phyloP scores from a whole-genome alignment of 2,888 invertebrate species.

The Leptinotarsa juncta region DNA sequence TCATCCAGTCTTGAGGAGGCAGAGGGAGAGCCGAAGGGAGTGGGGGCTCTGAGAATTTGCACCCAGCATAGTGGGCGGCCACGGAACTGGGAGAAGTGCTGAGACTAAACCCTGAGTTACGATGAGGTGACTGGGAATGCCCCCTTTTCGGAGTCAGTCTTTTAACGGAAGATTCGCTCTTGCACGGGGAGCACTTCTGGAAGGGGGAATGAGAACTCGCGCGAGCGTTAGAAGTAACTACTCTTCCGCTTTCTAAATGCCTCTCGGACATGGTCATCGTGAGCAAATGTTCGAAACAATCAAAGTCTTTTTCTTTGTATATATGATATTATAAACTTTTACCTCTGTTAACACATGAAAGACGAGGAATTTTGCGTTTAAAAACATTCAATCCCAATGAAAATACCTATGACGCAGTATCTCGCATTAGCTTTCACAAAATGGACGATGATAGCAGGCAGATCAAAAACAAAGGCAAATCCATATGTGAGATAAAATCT shows the following conservation, averaged over 20 bases:
- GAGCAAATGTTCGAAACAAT: constrained; percentile 36
- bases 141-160: constrained; percentile 50
- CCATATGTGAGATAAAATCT: constrained; percentile 50
- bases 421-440: constrained; percentile 60
- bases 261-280: constrained; percentile 59
- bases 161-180: constrained; percentile 40
- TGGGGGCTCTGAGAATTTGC: constrained; percentile 78
- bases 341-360: constrained; percentile 61
- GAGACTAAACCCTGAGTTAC: constrained; percentile 39
- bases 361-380: constrained; percentile 61
- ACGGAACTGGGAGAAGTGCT: constrained; percentile 62
- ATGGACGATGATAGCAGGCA: constrained; percentile 60
- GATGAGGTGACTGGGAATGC: constrained; percentile 43
- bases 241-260: constrained; percentile 54
- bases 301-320: constrained; percentile 42
- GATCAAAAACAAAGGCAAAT: constrained; percentile 60
- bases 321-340: constrained; percentile 34
- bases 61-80: constrained; percentile 73
- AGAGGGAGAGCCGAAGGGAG: constrained; percentile 78
- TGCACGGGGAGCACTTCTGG: constrained; percentile 43
- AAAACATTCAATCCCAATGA: constrained; percentile 51
- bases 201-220: constrained; percentile 36
- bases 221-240: constrained; percentile 41
- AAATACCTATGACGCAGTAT: constrained; percentile 54
- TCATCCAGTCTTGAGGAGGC: constrained; percentile 80